These are phyloP conservation scores for Scaptomyza parva DNA, from an alignment of 2,888 invertebrate genomes.

Conservation along the genomic window DNA sequence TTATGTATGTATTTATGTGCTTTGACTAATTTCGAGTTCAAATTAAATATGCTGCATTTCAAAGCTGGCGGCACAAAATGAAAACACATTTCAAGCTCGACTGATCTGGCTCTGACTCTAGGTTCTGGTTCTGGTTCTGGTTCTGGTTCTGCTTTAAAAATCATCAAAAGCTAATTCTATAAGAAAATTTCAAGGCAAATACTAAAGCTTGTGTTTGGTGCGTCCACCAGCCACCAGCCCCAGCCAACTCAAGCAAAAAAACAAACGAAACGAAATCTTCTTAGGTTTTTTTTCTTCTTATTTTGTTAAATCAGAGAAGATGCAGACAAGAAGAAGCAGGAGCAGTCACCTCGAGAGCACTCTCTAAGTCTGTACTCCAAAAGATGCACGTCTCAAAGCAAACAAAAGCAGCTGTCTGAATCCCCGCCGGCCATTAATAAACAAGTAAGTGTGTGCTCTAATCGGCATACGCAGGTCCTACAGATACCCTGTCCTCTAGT, in stretches of 20 bases:
- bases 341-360: conserved; percentile 7
- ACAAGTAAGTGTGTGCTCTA: conserved; percentile 7
- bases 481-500: background rate
- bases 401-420: conserved; percentile 19
- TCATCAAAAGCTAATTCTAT: conserved; percentile 54
- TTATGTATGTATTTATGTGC: background rate
- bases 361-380: conserved; percentile 9
- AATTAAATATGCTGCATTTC: conserved; percentile 15
- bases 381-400: conserved; percentile 16
- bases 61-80: conserved; percentile 12
- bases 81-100: conserved; percentile 46
- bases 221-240: too few species aligned
- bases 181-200: conserved; percentile 52
- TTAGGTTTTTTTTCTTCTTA: conserved; percentile 31
- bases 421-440: conserved; percentile 17
- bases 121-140: background rate
- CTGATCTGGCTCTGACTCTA: conserved; percentile 13
- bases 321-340: background rate
- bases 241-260: conserved; percentile 48
- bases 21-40: conserved; percentile 6
- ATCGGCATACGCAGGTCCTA: conserved; percentile 1
- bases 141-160: conserved; percentile 25
- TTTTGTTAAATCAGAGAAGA: conserved; percentile 18
- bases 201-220: conserved; percentile 48
- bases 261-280: conserved; percentile 63